Percentiles rank a stretch among this genome's conserved stretches.
Conservation (phyloP, 2,113 vertebrate genomes). For the Setophaga petechia region DNA sequence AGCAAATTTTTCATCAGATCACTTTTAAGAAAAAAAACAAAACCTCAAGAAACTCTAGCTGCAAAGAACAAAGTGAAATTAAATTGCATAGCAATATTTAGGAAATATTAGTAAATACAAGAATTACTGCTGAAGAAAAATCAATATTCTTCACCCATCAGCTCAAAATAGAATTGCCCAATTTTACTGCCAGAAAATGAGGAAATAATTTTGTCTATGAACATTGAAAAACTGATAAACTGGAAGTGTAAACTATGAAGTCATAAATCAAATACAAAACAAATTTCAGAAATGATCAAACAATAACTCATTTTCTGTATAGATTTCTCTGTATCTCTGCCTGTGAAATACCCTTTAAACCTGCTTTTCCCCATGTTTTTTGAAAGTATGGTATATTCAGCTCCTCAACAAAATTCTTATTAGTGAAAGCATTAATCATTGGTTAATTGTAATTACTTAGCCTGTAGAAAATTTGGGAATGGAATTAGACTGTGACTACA, state of each 20-base stretch:
- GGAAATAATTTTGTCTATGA: not conserved
- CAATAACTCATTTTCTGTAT: not conserved
- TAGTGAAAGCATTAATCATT: conserved; percentile 74
- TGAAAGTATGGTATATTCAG: not conserved
- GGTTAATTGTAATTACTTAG: conserved; percentile 76
- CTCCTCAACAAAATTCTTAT: conserved; percentile 58
- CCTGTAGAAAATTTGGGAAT: conserved; percentile 72
- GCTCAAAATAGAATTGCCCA: not conserved
- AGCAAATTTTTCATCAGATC: not conserved
- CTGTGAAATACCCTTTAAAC: not conserved
- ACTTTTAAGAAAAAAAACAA: not conserved
- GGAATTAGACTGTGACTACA: conserved; percentile 74
- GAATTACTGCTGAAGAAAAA: not conserved
- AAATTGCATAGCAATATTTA: not conserved
- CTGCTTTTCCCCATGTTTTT: not conserved
- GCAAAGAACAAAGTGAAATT: not conserved
- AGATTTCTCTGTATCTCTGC: not conserved
- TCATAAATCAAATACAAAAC: conserved; percentile 9
- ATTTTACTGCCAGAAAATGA: not conserved
- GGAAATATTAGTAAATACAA: not conserved
- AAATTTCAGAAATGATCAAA: not conserved
- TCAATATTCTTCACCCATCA: not conserved
- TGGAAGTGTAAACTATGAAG: not conserved
- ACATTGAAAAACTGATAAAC: not conserved
- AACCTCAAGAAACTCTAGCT: not conserved